Evolutionary conservation across 2,888 invertebrate species (phyloP).

Genomic region (Orchesella flavescens): DNA sequence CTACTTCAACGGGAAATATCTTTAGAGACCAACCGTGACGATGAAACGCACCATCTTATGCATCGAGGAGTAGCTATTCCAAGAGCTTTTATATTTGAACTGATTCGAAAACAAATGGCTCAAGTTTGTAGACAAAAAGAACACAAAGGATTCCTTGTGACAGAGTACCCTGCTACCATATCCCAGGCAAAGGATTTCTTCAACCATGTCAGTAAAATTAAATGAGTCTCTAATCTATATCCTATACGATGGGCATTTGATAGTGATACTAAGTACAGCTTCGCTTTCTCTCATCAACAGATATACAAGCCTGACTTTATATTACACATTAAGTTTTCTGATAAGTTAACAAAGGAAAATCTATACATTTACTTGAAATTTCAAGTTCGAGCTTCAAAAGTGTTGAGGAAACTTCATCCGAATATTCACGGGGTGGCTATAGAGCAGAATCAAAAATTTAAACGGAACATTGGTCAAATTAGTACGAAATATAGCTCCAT

Average conservation of each 20-base stretch:
- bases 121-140: constrained; percentile 19
- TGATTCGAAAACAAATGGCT: constrained; percentile 51
- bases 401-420: constrained; percentile 23
- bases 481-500: neutral
- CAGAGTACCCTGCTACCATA: constrained; percentile 44
- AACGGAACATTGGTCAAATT: constrained; percentile 37
- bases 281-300: neutral
- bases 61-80: constrained; percentile 54
- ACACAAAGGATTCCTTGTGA: constrained; percentile 48
- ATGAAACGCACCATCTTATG: constrained; percentile 44
- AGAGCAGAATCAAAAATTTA: constrained; percentile 44
- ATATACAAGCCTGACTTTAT: constrained; percentile 47
- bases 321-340: constrained; percentile 48
- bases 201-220: constrained; percentile 5
- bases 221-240: neutral
- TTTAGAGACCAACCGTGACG: constrained; percentile 21
- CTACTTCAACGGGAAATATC: constrained; percentile 49
- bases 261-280: neutral
- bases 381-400: constrained; percentile 52
- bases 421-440: constrained; percentile 26
- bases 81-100: constrained; percentile 44
- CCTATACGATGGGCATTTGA: neutral
- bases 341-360: constrained; percentile 36
- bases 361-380: constrained; percentile 36
- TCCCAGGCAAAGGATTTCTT: constrained; percentile 25